phyloP scores from a whole-genome alignment of 35 echinoderm and acorn worm genomes.

The Apostichopus parvimensis region DNA sequence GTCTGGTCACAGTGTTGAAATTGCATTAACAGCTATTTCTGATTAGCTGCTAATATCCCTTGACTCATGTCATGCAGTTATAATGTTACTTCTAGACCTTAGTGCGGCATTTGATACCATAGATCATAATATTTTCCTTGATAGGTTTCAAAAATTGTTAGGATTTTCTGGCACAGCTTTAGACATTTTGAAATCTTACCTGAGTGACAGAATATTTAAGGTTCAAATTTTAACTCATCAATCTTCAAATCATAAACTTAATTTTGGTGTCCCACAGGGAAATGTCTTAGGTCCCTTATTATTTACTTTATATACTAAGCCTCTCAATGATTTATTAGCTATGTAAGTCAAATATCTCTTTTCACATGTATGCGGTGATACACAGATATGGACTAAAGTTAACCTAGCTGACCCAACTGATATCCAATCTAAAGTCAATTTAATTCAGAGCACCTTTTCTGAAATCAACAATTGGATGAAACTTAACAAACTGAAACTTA shows the following conservation, averaged over 20 bases:
- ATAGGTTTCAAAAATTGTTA: no score
- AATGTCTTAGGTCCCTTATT: background rate
- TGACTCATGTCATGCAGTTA: background rate
- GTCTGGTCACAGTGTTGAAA: constrained; percentile 9
- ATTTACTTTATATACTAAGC: constrained; percentile 22
- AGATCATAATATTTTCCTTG: background rate
- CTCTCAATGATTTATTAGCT: background rate
- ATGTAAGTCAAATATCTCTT: no score
- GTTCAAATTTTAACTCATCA: background rate
- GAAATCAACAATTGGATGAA: no score
- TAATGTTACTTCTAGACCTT: background rate
- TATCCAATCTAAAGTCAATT: no score
- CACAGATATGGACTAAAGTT: no score
- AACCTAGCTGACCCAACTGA: no score
- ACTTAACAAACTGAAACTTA: no score
- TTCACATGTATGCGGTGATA: no score
- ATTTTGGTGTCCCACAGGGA: background rate
- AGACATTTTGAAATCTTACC: background rate
- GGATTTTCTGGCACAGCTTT: no score
- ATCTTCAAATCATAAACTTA: background rate
- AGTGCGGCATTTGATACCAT: constrained; percentile 7
- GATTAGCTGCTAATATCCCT: background rate
- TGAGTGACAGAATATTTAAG: background rate
- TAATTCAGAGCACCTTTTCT: no score
- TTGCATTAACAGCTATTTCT: background rate